Evolutionary conservation across 2,113 vertebrate genomes (phyloP).

Genomic region (Synchiropus splendidus): DNA sequence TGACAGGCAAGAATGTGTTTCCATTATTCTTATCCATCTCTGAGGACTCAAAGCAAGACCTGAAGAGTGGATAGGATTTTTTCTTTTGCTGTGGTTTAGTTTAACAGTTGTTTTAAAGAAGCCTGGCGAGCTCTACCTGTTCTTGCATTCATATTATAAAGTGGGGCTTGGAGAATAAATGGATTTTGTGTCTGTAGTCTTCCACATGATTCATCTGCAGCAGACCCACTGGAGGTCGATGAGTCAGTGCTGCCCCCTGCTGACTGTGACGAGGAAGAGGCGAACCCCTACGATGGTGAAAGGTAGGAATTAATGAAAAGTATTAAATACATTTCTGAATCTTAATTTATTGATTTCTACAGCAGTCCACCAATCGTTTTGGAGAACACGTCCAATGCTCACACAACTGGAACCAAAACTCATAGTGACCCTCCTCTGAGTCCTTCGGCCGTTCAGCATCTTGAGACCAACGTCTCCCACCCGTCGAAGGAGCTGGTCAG

Average conservation of each 20-base stretch:
- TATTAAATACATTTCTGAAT: background rate
- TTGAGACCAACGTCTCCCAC: conserved; percentile 43
- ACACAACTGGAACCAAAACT: conserved; percentile 47
- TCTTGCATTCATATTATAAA: too few species aligned
- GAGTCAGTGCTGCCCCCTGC: conserved; percentile 56
- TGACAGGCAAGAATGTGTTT: conserved; percentile 60
- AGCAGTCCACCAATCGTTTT: conserved; percentile 49
- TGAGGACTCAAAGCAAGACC: too few species aligned
- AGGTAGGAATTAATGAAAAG: conserved; percentile 59
- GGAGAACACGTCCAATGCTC: conserved; percentile 58
- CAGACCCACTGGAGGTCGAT: conserved; percentile 57
- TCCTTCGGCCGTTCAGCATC: conserved; percentile 14
- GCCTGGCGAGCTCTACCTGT: too few species aligned
- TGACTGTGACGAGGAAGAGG: conserved; percentile 74
- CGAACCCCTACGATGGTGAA: conserved; percentile 69
- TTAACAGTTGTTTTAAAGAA: too few species aligned
- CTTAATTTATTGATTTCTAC: background rate
- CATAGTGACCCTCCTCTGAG: conserved; percentile 22
- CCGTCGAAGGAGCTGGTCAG: conserved; percentile 38
- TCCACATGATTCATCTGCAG: conserved; percentile 66
- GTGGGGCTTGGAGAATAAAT: too few species aligned
- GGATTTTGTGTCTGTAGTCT: conserved; percentile 21
- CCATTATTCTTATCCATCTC: background rate
- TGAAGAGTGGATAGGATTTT: too few species aligned
- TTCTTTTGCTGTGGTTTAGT: too few species aligned